phyloP scores from a whole-genome alignment of 1,140 invertebrate genomes.

The Bombus pyrosoma region DNA sequence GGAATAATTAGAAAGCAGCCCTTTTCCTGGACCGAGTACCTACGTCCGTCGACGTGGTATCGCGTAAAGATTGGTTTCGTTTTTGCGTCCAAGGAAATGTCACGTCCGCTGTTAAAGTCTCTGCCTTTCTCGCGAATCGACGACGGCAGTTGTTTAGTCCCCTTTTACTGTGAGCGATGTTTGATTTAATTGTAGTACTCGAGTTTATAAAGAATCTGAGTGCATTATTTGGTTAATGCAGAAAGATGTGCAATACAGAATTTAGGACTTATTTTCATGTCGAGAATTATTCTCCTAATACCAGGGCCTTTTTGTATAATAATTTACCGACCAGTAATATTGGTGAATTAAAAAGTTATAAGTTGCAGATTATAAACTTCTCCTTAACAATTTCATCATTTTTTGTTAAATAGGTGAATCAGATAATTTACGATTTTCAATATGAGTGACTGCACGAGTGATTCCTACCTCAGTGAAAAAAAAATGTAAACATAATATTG shows the following conservation, averaged over 20 bases:
- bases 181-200: not conserved
- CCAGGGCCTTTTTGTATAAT: too few species aligned
- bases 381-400: too few species aligned
- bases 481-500: not conserved
- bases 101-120: slow-evolving; percentile 53
- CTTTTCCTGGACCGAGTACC: slow-evolving; percentile 46
- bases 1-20: slow-evolving; percentile 81
- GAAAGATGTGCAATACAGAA: not conserved
- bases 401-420: too few species aligned
- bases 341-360: not conserved
- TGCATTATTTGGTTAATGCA: not conserved
- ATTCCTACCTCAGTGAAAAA: too few species aligned
- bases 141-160: not conserved
- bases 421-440: too few species aligned
- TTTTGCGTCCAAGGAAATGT: slow-evolving; percentile 45
- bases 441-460: too few species aligned
- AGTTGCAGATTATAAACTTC: not conserved
- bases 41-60: slow-evolving; percentile 24
- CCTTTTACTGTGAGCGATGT: not conserved
- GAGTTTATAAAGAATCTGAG: not conserved
- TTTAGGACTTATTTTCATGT: not conserved
- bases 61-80: slow-evolving; percentile 49
- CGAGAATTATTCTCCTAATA: not conserved
- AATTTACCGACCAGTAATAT: not conserved
- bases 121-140: not conserved